Conservation (phyloP, 1,140 invertebrate species). For the Camponotus pennsylvanicus region DNA sequence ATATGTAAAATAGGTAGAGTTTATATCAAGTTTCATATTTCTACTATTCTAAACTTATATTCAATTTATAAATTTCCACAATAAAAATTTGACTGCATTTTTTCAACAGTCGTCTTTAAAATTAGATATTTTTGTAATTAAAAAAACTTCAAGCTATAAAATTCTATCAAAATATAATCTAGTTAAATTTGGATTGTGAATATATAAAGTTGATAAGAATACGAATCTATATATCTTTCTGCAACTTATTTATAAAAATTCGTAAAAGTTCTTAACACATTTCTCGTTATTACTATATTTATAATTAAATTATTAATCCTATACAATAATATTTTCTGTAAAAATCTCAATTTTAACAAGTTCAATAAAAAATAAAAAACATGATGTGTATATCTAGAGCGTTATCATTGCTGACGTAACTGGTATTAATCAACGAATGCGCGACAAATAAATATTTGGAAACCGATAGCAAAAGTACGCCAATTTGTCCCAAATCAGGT, state of each 20-base stretch:
- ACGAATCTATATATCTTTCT: background rate
- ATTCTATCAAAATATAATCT: background rate
- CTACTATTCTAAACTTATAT: background rate
- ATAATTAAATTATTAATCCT: background rate
- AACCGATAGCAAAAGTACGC: background rate
- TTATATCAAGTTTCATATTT: background rate
- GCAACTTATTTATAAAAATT: constrained; percentile 4
- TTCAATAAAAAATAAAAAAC: background rate
- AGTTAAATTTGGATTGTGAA: background rate
- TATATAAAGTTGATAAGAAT: background rate
- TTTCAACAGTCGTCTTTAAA: background rate
- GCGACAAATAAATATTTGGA: constrained; percentile 26
- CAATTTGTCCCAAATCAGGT: background rate
- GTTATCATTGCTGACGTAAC: constrained; percentile 2
- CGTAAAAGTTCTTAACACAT: background rate
- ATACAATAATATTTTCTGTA: background rate
- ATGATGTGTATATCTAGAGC: background rate
- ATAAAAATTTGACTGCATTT: background rate
- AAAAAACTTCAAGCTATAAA: background rate
- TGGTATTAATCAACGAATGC: constrained; percentile 37
- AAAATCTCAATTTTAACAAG: constrained; percentile 6
- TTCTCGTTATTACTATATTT: background rate
- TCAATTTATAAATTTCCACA: background rate
- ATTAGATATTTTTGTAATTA: constrained; percentile 1
- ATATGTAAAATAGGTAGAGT: background rate